phyloP scores from a whole-genome alignment of 2,888 invertebrate species.

The Acholoe squamosa region DNA sequence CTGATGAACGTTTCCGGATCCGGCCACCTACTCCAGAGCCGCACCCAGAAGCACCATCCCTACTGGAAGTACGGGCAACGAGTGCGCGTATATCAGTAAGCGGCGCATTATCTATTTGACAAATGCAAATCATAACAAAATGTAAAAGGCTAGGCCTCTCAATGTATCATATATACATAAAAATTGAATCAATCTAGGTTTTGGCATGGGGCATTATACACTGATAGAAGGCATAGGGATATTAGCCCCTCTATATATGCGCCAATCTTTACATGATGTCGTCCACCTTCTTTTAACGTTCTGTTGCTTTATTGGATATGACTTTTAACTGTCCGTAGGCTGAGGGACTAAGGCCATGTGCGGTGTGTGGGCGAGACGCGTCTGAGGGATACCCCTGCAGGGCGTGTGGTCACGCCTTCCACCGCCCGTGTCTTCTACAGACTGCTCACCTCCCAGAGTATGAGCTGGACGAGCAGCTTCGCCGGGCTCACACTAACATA shows the following conservation, averaged over 20 bases:
- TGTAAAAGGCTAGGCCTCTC: too few relatives aligned
- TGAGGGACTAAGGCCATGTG: conserved; percentile 8
- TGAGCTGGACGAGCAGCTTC: conserved; percentile 26
- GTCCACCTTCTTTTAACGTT: too few relatives aligned
- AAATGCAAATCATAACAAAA: too few relatives aligned
- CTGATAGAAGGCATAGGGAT: too few relatives aligned
- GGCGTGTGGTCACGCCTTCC: conserved; percentile 30
- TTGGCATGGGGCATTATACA: too few relatives aligned
- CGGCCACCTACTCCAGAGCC: conserved; percentile 25
- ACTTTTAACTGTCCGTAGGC: too few relatives aligned
- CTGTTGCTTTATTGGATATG: too few relatives aligned
- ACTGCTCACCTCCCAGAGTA: background rate
- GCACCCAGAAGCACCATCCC: background rate
- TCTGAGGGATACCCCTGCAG: conserved; percentile 39
- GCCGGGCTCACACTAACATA: conserved; percentile 38
- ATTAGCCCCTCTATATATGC: too few relatives aligned
- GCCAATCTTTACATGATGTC: too few relatives aligned
- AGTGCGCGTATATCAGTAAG: background rate
- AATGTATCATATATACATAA: too few relatives aligned
- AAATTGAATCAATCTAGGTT: too few relatives aligned
- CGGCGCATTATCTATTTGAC: background rate
- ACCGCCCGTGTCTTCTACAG: conserved; percentile 25
- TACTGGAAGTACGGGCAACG: background rate
- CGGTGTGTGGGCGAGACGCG: background rate
- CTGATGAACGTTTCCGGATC: conserved; percentile 40